Conservation (phyloP, 2,888 invertebrate genomes). For the Dicranocentrus wangi region DNA sequence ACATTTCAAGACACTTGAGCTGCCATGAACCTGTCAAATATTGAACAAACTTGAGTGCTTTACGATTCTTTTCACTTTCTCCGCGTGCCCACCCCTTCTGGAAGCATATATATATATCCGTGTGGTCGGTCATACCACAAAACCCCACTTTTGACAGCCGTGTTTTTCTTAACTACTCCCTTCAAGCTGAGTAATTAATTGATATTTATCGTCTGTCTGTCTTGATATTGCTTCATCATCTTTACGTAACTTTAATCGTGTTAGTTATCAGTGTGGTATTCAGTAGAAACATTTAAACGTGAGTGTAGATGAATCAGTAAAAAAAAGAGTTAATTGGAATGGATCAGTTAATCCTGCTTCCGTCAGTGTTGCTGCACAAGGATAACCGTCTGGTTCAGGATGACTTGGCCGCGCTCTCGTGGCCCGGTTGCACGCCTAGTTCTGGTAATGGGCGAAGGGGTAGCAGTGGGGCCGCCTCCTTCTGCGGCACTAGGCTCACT, state of each 20-base stretch:
- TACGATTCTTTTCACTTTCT: conserved; percentile 2
- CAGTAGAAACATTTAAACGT: too few species aligned
- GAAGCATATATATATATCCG: too few species aligned
- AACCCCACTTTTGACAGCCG: background rate
- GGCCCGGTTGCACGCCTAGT: conserved; percentile 61
- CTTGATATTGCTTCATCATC: too few species aligned
- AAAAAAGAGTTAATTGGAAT: conserved; percentile 41
- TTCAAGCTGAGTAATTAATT: too few species aligned
- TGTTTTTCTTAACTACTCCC: too few species aligned
- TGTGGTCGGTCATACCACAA: background rate
- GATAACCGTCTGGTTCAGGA: conserved; percentile 64
- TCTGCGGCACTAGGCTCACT: conserved; percentile 63
- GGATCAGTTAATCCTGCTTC: conserved; percentile 72
- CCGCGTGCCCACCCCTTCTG: background rate
- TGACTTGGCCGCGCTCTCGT: conserved; percentile 66
- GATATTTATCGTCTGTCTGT: too few species aligned
- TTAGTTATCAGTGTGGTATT: too few species aligned
- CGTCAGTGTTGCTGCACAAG: conserved; percentile 69
- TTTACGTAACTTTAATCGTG: too few species aligned
- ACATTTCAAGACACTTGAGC: conserved; percentile 1
- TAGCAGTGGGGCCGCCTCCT: conserved; percentile 30
- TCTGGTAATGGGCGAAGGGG: background rate
- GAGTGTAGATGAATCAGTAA: too few species aligned
- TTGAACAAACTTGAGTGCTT: conserved; percentile 3
- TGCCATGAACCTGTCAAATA: conserved; percentile 10